Evolutionary conservation across 2,797 vertebrate genomes (phyloP), one percentile per base, ranked within the genome.

Genomic region (Tamandua tetradactyla): DNA sequence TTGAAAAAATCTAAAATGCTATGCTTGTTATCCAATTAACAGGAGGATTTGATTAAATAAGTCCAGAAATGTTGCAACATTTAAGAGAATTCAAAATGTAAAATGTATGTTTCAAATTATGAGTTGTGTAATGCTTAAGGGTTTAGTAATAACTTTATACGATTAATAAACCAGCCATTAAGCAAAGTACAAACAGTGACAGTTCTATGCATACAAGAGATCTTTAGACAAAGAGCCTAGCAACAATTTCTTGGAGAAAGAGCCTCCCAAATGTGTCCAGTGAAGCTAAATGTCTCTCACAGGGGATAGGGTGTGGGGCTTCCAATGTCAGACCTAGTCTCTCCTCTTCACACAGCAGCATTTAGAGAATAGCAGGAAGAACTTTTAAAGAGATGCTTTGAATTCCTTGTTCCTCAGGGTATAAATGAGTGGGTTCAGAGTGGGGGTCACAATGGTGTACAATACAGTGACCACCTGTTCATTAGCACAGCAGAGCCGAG

Each of bases 371-470:
- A 55, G 13, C 4, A 55, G 17, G 52, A 52, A 14, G 49, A 55
- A 18, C 18, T 52, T 76, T 49, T 76, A 76, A 4, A 76, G 44
- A 7, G 71, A 72, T 23, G 35, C 74, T 71, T 84, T 94, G 8
- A 95, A 69, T 35, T 96, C 91, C 44, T 82, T 76, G 62, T 95
- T 96, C 10, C 95, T 83, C 10, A 96, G 66, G 44, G 76, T 95
- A 10, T 96, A 96, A 37, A 96, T 96, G 35, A 91, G 68, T 7
- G 95, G 94, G 23, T 96, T 96, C 23, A 95, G 49, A 27, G 93
- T 75, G 32, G 95, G 95, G 5, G 66, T 96, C 42, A 96, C 59
- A 27, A 89, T 74, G 27, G 84, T 96, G 40, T 96, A 96, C 42
- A 94, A 25, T 25, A 96, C 66, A 14, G 94, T 83, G 7, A 95